A percentile compares a stretch with the other conserved stretches of the same genome.
phyloP scores from a whole-genome alignment of 2,797 vertebrate species.

The Pseudocheirus occidentalis region DNA sequence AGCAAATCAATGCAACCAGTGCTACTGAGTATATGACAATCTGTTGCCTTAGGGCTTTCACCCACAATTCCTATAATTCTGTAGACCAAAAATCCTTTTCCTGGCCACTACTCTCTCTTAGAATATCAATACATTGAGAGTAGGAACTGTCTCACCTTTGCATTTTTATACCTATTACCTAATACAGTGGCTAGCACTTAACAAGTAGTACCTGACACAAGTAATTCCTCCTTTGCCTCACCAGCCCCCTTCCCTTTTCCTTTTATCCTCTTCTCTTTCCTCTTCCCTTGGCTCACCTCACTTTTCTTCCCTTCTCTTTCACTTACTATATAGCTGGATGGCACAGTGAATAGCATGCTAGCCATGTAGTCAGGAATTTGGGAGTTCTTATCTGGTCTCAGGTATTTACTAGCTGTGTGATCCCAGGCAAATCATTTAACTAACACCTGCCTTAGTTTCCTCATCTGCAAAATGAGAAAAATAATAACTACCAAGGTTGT shows the following conservation, averaged over 20 bases:
- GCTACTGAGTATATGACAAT: background rate
- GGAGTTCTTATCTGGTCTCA: background rate
- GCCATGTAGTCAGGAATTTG: background rate
- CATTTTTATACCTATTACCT: background rate
- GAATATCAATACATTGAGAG: background rate
- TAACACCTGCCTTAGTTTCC: background rate
- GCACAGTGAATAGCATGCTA: background rate
- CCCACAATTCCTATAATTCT: background rate
- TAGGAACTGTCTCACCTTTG: background rate
- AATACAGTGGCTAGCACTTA: background rate
- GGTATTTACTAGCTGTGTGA: background rate
- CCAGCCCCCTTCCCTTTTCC: background rate
- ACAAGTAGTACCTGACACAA: background rate
- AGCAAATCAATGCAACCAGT: background rate
- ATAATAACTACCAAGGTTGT: background rate
- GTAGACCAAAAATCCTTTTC: background rate
- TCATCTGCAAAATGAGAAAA: background rate
- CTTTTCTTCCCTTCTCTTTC: too few relatives aligned
- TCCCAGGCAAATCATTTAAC: background rate
- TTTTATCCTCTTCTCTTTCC: background rate
- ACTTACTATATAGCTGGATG: background rate
- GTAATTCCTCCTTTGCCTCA: background rate
- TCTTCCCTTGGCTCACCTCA: background rate
- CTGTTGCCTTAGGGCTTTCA: background rate
- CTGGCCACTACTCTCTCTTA: background rate